phyloP scores from a whole-genome alignment of 1,140 invertebrate species.

The Ceratina calcarata region DNA sequence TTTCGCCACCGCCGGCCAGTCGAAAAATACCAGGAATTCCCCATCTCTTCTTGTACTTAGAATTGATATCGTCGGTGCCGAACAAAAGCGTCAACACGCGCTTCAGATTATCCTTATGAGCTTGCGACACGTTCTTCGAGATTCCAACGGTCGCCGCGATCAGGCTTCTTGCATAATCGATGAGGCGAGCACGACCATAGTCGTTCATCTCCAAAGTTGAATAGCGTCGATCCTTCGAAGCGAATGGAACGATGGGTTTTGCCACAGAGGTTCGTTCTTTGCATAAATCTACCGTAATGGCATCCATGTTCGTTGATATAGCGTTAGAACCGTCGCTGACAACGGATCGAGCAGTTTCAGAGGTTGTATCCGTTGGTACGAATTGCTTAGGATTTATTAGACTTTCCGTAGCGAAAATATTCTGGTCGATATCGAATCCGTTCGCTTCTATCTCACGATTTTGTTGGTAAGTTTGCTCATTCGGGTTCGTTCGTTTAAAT shows the following conservation, averaged over 20 bases:
- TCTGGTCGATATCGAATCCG: no score
- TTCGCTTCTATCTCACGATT: background rate
- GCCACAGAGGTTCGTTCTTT: background rate
- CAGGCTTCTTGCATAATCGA: slow-evolving; percentile 34
- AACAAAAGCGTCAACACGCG: slow-evolving; percentile 25
- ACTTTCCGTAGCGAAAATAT: no score
- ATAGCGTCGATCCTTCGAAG: background rate
- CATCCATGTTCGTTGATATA: background rate
- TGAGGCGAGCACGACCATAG: background rate
- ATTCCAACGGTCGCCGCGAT: slow-evolving; percentile 18
- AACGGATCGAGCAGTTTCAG: slow-evolving; percentile 29
- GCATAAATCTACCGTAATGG: background rate
- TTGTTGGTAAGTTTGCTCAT: background rate
- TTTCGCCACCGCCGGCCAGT: slow-evolving; percentile 89
- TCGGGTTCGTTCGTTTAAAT: slow-evolving; percentile 22
- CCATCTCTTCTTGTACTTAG: slow-evolving; percentile 79
- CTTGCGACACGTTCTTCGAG: slow-evolving; percentile 17
- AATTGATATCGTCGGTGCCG: slow-evolving; percentile 39
- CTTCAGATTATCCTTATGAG: slow-evolving; percentile 23
- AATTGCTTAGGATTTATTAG: slow-evolving; percentile 21
- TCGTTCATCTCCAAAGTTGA: background rate
- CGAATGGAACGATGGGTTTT: background rate
- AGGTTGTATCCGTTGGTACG: slow-evolving; percentile 1
- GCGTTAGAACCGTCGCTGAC: slow-evolving; percentile 5
- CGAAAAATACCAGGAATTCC: slow-evolving; percentile 82